These are phyloP conservation scores for Lasioglossum oenotherae DNA, from an alignment of 2,888 invertebrate genomes.

Conservation along the genomic window DNA sequence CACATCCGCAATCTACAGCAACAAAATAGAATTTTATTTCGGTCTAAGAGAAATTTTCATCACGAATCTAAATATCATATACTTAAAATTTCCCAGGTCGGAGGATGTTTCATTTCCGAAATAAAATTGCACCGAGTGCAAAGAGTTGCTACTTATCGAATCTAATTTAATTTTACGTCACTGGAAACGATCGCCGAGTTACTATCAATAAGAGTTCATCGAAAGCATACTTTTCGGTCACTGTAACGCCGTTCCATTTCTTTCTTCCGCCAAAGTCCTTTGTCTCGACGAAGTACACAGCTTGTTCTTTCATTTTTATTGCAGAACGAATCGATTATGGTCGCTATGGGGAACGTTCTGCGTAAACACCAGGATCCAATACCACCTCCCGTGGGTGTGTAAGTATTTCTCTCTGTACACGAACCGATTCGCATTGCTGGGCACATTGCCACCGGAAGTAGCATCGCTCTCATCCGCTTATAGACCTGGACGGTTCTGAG, in stretches of 20 bases:
- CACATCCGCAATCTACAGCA: no score
- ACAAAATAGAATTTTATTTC: no score
- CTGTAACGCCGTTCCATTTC: neutral
- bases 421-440: neutral
- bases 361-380: slow-evolving; percentile 75
- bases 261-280: slow-evolving; percentile 3
- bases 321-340: slow-evolving; percentile 80
- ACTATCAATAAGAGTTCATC: no score
- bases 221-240: no score
- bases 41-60: no score
- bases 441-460: neutral
- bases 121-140: no score
- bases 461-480: neutral
- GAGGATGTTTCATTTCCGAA: no score
- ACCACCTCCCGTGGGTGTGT: slow-evolving; percentile 76
- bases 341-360: slow-evolving; percentile 78
- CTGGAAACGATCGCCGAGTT: neutral
- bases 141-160: no score
- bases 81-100: no score
- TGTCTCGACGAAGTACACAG: slow-evolving; percentile 14
- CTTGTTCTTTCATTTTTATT: slow-evolving; percentile 63
- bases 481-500: neutral
- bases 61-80: no score
- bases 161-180: neutral
- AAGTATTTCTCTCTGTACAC: slow-evolving; percentile 70